These are phyloP conservation scores for Trichonephila clavata DNA, from an alignment of 1,140 invertebrate genomes.

Conservation along the genomic window DNA sequence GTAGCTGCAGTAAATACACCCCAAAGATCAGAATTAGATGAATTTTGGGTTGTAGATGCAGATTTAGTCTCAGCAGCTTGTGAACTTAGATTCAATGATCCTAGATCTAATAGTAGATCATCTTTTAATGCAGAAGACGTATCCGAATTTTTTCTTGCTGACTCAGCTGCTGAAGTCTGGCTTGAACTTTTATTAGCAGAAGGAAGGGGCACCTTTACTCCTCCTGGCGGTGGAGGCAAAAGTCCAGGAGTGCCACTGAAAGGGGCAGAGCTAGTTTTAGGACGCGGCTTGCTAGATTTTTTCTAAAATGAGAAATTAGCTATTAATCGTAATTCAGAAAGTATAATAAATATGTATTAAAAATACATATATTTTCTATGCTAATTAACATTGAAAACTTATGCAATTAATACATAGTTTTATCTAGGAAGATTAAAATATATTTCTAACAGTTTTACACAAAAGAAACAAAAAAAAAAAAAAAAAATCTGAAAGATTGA, in stretches of 20 bases:
- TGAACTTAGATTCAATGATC: constrained; percentile 11
- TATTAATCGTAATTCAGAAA: not conserved
- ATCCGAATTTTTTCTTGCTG: constrained; percentile 81
- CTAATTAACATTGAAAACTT: too few relatives aligned
- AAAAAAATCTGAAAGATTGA: too few relatives aligned
- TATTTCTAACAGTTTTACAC: too few relatives aligned
- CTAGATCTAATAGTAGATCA: constrained; percentile 71
- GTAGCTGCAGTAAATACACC: constrained; percentile 89
- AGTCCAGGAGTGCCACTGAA: constrained; percentile 83
- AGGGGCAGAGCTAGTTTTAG: constrained; percentile 81
- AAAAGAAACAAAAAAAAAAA: too few relatives aligned
- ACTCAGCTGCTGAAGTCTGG: constrained; percentile 85
- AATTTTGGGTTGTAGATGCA: constrained; percentile 22
- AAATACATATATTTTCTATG: too few relatives aligned
- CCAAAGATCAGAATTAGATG: constrained; percentile 82
- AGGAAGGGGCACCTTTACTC: constrained; percentile 85
- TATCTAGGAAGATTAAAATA: too few relatives aligned
- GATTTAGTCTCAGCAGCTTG: not conserved
- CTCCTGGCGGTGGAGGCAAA: constrained; percentile 92
- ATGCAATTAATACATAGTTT: too few relatives aligned
- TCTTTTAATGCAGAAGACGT: constrained; percentile 27
- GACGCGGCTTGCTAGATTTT: constrained; percentile 88
- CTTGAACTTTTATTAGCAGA: constrained; percentile 82
- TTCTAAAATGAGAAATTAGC: constrained; percentile 86
- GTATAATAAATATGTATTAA: too few relatives aligned